Evolutionary conservation across 2,888 invertebrate species (phyloP), one percentile per base, ranked within the genome.

Genomic region (Pteria penguin): DNA sequence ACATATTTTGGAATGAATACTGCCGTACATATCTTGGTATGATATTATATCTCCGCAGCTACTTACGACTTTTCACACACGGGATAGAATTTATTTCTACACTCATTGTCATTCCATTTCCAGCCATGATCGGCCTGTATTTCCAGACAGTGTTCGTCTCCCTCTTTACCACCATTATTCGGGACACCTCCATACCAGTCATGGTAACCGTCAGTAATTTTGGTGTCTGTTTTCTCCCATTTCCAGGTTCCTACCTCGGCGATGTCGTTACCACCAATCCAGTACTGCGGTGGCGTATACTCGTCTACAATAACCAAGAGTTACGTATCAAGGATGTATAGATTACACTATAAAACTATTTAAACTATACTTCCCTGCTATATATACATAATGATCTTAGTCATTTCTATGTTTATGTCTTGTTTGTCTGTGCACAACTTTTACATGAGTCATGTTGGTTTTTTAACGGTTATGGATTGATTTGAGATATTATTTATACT

Each of bases 131-230:
- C 26, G 4, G 36, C 52, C 4, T 36, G 22, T 14, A 75, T 8
- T 11, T 71, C 70, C 75, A 75, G 52, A 14, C 75, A 75, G 58
- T 75, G 70, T 31, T 75, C 75, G n/a, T 70, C 65, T 26, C 18
- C 31, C 36, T 66, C 26, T 11, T 66, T 60, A n/a, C 65, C 60
- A 3, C 57, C 68, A 18, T 68, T 68, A 27, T 68, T 60, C 1
- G 66, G 65, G 11, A 22, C 32, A 14, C 65, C 70, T 24, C 33
- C 32, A 11, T 33, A 29, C 58, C 70, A 75, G 27, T 70, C 69
- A 4, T 54, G 33, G 33, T 63, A 75, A n/a, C 57, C 57, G 3
- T 26, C 22, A 55, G 58, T 58, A 1, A 75, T 45, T 14, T 52
- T 68, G 14, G 45, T 24, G 14, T 65, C 57, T 3, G 75, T 57